Evolutionary conservation across 2,888 invertebrate genomes (phyloP).

Genomic region (Rhagonycha fulva): DNA sequence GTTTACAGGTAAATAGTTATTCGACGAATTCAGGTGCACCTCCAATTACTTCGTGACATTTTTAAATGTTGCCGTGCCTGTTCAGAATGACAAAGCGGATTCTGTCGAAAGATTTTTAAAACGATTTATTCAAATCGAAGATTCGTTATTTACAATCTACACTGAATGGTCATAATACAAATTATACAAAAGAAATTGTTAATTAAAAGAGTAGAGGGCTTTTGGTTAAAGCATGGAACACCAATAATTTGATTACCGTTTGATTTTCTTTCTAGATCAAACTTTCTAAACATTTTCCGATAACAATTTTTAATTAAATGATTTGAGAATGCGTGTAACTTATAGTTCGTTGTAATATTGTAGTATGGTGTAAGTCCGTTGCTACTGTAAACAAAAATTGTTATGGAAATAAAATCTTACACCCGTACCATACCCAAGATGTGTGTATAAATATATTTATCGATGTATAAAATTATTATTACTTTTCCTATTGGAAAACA

Average conservation of each 20-base stretch:
- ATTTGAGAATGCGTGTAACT: not conserved
- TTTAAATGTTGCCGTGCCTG: constrained; percentile 32
- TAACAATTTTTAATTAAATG: constrained; percentile 2
- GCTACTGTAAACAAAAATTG: constrained; percentile 5
- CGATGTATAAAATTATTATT: constrained; percentile 25
- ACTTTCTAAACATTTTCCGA: not conserved
- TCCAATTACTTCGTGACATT: constrained; percentile 31
- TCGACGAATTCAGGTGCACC: constrained; percentile 14
- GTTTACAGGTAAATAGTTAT: constrained; percentile 10
- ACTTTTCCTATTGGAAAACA: constrained; percentile 22
- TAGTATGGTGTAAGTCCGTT: not conserved
- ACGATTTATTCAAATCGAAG: constrained; percentile 17
- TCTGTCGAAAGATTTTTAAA: constrained; percentile 30
- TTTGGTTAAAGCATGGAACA: not conserved
- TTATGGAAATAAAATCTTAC: constrained; percentile 15
- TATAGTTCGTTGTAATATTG: not conserved
- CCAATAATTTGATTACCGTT: not conserved
- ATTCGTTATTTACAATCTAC: not conserved
- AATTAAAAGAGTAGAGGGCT: not conserved
- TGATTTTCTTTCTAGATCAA: not conserved
- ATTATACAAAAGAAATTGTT: not conserved
- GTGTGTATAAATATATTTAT: constrained; percentile 20
- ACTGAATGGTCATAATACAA: not conserved
- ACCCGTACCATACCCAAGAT: constrained; percentile 8
- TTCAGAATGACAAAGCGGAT: constrained; percentile 33